phyloP scores from a whole-genome alignment of 2,888 invertebrate species.

The Tricholauxania praeusta region DNA sequence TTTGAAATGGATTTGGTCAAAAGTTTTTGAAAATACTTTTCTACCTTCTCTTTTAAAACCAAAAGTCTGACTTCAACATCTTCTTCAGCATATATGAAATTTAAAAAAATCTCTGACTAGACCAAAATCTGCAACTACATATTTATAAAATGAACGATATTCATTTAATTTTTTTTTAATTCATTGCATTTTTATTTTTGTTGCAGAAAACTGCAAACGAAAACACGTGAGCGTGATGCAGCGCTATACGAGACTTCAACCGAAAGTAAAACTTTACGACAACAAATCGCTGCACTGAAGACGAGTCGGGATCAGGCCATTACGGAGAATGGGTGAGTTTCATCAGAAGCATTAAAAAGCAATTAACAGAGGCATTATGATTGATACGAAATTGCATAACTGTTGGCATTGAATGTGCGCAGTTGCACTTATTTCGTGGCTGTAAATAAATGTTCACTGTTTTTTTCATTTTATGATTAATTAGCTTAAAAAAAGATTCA shows the following conservation, averaged over 20 bases:
- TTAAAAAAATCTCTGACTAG: background rate
- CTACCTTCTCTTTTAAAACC: background rate
- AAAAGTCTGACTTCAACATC: background rate
- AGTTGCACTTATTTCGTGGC: background rate
- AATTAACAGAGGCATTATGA: background rate
- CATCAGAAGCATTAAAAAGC: conserved; percentile 1
- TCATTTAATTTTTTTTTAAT: conserved; percentile 23
- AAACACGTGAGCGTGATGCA: conserved; percentile 60
- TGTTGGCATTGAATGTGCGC: background rate
- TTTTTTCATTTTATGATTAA: background rate
- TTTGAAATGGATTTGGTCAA: background rate
- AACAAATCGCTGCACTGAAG: conserved; percentile 63
- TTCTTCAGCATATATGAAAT: background rate
- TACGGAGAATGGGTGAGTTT: conserved; percentile 65
- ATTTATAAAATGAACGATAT: background rate
- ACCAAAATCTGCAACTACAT: too few relatives aligned
- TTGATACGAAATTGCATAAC: conserved; percentile 6
- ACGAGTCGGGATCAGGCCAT: conserved; percentile 64
- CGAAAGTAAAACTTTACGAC: conserved; percentile 64
- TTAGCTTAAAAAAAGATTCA: background rate
- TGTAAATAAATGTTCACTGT: background rate
- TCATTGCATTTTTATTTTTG: conserved; percentile 29
- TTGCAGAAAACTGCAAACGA: conserved; percentile 40
- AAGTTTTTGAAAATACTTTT: background rate
- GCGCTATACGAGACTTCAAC: conserved; percentile 62